Base-by-base conservation (phyloP, 2,797 vertebrate genomes). In the Acanthiza pusilla region DNA sequence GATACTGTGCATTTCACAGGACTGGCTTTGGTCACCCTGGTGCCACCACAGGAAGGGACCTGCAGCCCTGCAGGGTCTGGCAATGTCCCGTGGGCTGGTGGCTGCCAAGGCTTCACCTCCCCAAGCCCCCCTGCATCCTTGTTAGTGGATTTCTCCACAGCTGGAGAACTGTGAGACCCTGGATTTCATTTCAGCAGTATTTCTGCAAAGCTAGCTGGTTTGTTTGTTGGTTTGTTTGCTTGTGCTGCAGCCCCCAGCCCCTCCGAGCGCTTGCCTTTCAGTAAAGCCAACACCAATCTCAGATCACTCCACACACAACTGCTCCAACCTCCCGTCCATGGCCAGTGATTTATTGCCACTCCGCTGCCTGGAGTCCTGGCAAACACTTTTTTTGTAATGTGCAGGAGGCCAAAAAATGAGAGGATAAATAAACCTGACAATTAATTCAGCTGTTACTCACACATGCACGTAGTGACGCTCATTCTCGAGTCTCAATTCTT, bases 291-390 rank as follows among this genome's bases (percentile, higher is more conserved):
- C 83, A 60, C 54, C 1, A 5, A 54, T 27, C 91, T 58, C 13
- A 0, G 43, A 72, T 84, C 40, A 4, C 60, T 85, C 74, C 88
- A 77, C 68, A 86, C 23, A 19, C n/a, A 50, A 38, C 58, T 25
- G 70, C 72, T 85, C 91, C 94, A 81, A 13, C 53, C 81, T 70
- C 87, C 91, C 20, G 1, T 67, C 4, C 0, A 43, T 62, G 83
- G 51, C 2, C 10, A 84, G 80, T 84, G 96, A 96, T 96, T 96
- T 96, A 96, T 90, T 72, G 76, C 74, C 27, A 2, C 51, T 77
- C 50, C 0, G 15, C 79, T 87, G 95, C 80, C 91, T 60, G 53
- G 61, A 74, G n/a, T 19, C 85, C 85, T 50, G 57, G 73, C 68
- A 84, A 94, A 77, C 40, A 29, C 82, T 87, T 93, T 75, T 87